Evolutionary conservation across 1,140 invertebrate species (phyloP), one percentile per base, ranked within the genome.

Genomic region (Trichonephila clavipes): DNA sequence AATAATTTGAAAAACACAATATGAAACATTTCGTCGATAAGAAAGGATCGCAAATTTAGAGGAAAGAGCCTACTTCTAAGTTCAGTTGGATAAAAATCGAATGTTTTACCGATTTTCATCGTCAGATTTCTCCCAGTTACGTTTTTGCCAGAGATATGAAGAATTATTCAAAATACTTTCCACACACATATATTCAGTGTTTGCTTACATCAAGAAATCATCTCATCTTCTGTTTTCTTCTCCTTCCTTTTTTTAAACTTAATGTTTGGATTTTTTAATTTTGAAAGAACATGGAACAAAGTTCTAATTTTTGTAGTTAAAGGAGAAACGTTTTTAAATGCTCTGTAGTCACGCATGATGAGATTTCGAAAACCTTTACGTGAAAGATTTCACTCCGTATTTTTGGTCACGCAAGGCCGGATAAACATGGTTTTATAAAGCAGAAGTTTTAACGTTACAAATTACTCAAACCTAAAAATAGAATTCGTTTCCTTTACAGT

Each of bases 381-480:
- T 87, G 85, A 19, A 62, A 64, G 28, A 34, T 24, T 87, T 87
- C 34, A 2, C 85, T 21, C 34, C 58, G 7, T 10, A 40, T 19
- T 58, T 44, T 62, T 62, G 16, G n/a, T 87, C 85, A 87, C 85
- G 85, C 85, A 34, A 87, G 61, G 61, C 19, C 24, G 58, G 10
- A 14, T 19, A 40, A 87, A 62, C 85, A 87, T 87, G 61, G 40
- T 28, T 87, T 87, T 87, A 87, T 87, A 64, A 87, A 87, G 59
- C 51, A n/a, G 77, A 44, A 86, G 12, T 87, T 64, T 87, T 87
- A 87, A 87, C 58, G 10, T 28, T 28, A 40, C 85, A 87, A 64
- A 87, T 62, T 62, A 28, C 8, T 4, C 59, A 14, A 24, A 62
- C 24, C 85, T 64, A 62, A 62, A 87, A 64, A 87, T 87, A 87